A percentile compares a stretch with the other conserved stretches of the same genome.
Conservation (phyloP, 2,113 vertebrate genomes). For the Cyprinodon tularosa region DNA sequence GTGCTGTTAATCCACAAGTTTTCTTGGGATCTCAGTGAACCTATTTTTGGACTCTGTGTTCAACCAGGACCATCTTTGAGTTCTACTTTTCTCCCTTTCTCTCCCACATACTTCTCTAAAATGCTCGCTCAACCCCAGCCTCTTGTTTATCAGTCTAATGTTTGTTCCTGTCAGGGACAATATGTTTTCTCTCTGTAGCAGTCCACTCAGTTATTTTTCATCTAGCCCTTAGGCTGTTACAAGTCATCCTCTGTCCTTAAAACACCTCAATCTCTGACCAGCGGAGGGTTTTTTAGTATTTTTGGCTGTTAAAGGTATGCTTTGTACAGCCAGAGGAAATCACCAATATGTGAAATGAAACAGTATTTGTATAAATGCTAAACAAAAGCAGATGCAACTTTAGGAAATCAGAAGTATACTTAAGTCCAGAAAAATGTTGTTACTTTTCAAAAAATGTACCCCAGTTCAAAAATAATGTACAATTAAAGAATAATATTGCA, state of each 20-base stretch:
- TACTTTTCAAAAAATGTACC: neutral
- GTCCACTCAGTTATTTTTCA: conserved; percentile 64
- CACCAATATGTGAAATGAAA: neutral
- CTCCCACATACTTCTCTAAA: conserved; percentile 46
- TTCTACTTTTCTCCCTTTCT: conserved; percentile 20
- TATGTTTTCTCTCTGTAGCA: conserved; percentile 58
- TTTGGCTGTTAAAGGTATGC: conserved; percentile 33
- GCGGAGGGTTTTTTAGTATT: conserved; percentile 61
- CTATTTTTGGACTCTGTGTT: conserved; percentile 49
- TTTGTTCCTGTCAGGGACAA: conserved; percentile 70
- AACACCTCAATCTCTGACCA: conserved; percentile 61
- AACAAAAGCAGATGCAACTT: neutral
- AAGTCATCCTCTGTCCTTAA: conserved; percentile 60
- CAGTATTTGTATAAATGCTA: neutral
- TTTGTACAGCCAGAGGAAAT: neutral
- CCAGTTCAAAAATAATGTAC: too few relatives aligned
- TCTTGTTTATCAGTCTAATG: conserved; percentile 70
- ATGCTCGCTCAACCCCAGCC: conserved; percentile 56
- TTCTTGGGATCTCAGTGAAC: conserved; percentile 28
- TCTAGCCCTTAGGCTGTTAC: conserved; percentile 66
- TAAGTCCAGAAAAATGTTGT: neutral
- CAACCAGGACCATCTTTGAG: conserved; percentile 40
- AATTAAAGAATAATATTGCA: neutral
- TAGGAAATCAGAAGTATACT: neutral
- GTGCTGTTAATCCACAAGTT: conserved; percentile 20